Percentiles rank a stretch among this genome's conserved stretches.
Conservation (phyloP, 2,797 vertebrate genomes). For the Sphenopsis melanotis region DNA sequence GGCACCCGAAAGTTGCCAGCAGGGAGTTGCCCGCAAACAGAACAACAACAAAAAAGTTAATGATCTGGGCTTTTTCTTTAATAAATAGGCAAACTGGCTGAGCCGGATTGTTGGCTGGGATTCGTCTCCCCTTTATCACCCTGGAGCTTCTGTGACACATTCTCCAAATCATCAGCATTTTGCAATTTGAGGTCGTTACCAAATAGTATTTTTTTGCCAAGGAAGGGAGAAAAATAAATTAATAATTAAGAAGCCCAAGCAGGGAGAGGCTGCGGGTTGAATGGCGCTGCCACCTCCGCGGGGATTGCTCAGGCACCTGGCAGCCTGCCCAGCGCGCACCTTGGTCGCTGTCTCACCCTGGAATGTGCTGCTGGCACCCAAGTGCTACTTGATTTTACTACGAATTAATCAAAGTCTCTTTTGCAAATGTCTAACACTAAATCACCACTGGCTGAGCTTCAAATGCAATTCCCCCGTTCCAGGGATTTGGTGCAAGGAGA, state of each 20-base stretch:
- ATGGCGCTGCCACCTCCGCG: constrained; percentile 58
- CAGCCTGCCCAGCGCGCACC: constrained; percentile 18
- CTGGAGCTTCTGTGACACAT: constrained; percentile 67
- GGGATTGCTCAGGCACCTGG: constrained; percentile 54
- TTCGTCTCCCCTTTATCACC: constrained; percentile 70
- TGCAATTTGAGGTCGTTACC: constrained; percentile 56
- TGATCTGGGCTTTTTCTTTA: constrained; percentile 83
- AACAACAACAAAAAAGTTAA: constrained; percentile 84
- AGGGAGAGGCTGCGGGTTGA: constrained; percentile 32
- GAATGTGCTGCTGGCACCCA: constrained; percentile 55
- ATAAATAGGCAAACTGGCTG: constrained; percentile 84
- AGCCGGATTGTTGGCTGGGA: constrained; percentile 78
- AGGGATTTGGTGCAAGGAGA: background rate
- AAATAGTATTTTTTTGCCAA: constrained; percentile 53
- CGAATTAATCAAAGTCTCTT: constrained; percentile 32
- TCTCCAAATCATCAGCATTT: constrained; percentile 71
- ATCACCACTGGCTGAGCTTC: background rate
- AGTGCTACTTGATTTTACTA: constrained; percentile 46
- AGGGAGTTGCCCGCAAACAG: constrained; percentile 79
- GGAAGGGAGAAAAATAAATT: constrained; percentile 38
- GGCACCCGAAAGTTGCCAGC: constrained; percentile 75
- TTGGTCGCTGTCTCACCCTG: constrained; percentile 44
- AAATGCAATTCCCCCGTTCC: background rate
- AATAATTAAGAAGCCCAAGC: constrained; percentile 21
- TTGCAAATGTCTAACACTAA: constrained; percentile 11